These are phyloP conservation scores for Drosophila bocqueti DNA, from an alignment of 1,140 invertebrate species.

Conservation along the genomic window DNA sequence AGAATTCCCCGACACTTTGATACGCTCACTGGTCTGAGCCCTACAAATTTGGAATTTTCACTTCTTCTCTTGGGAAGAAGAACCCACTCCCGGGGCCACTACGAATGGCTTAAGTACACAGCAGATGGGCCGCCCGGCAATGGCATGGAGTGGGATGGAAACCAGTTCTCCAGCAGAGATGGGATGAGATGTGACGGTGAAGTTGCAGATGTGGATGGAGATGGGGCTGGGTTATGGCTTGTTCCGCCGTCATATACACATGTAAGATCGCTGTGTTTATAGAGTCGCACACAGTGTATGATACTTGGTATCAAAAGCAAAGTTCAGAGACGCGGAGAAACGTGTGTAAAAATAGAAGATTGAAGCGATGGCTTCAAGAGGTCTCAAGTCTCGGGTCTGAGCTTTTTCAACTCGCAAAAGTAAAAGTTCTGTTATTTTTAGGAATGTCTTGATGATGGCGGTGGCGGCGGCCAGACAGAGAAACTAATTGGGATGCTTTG, in stretches of 20 bases:
- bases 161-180: constrained; percentile 57
- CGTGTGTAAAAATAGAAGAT: constrained; percentile 66
- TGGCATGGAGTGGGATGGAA: constrained; percentile 39
- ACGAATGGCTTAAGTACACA: constrained; percentile 41
- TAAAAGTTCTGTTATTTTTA: constrained; percentile 72
- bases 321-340: constrained; percentile 53
- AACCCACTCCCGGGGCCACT: constrained; percentile 34
- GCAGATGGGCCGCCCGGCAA: constrained; percentile 21
- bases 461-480: constrained; percentile 20
- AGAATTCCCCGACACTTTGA: constrained; percentile 61
- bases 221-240: constrained; percentile 68
- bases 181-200: constrained; percentile 18
- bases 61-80: constrained; percentile 38
- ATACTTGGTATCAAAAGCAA: constrained; percentile 57
- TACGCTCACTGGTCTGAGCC: constrained; percentile 52
- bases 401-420: constrained; percentile 63
- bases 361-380: constrained; percentile 14
- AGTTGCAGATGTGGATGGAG: constrained; percentile 4
- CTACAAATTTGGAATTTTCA: constrained; percentile 65
- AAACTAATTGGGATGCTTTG: constrained; percentile 21
- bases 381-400: constrained; percentile 24
- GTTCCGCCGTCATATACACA: constrained; percentile 64
- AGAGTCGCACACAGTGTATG: constrained; percentile 62
- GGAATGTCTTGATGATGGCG: constrained; percentile 55
- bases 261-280: constrained; percentile 59